phyloP scores from a whole-genome alignment of 2,113 vertebrate species.

The Oxyura jamaicensis region DNA sequence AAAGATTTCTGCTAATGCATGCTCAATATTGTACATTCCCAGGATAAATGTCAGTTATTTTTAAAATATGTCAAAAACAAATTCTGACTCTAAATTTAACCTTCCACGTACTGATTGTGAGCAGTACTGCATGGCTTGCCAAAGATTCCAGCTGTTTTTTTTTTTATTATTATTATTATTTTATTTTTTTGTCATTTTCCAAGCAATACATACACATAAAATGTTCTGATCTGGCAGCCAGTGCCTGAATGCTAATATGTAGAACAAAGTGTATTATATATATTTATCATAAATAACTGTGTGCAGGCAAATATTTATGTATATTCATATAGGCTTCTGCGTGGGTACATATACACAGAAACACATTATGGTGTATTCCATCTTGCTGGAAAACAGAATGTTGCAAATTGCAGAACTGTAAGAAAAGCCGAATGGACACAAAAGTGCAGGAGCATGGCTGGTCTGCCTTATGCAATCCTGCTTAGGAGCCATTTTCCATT shows the following conservation, averaged over 20 bases:
- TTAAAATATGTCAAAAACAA: conserved; percentile 43
- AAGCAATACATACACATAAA: not conserved
- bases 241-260: not conserved
- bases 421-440: not conserved
- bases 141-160: conserved; percentile 12
- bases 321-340: not conserved
- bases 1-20: not conserved
- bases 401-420: not conserved
- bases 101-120: conserved; percentile 26
- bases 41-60: conserved; percentile 65
- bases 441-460: not conserved
- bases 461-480: not conserved
- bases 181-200: conserved; percentile 32
- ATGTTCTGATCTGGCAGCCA: not conserved
- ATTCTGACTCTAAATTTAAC: conserved; percentile 63
- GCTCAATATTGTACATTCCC: conserved; percentile 28
- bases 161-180: not conserved
- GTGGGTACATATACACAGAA: not conserved
- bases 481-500: not conserved
- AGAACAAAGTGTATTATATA: not conserved
- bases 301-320: not conserved
- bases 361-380: not conserved
- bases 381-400: not conserved
- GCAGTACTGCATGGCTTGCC: not conserved
- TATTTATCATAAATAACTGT: not conserved